Conservation (phyloP, 2,888 invertebrate species). For the Cerastis leucographa region DNA sequence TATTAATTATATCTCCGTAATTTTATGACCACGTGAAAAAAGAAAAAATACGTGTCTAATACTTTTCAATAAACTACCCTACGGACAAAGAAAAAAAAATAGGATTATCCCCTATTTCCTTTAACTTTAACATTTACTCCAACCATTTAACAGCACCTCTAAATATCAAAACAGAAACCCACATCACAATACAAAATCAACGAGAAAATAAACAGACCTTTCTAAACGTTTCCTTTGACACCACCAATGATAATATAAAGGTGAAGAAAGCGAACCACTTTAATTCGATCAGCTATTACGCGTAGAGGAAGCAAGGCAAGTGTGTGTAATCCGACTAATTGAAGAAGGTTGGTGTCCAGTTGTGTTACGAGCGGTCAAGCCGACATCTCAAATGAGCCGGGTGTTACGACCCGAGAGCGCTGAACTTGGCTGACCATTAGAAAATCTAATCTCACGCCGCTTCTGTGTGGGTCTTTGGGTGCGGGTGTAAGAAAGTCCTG, state of each 20-base stretch:
- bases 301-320: conserved; percentile 62
- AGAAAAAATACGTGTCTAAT: too few species aligned
- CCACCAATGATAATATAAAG: conserved; percentile 63
- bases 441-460: conserved; percentile 78
- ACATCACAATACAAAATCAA: conserved; percentile 39
- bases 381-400: conserved; percentile 53
- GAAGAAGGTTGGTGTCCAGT: conserved; percentile 28
- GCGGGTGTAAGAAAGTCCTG: conserved; percentile 60
- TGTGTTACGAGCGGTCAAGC: conserved; percentile 31
- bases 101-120: too few species aligned
- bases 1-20: too few species aligned
- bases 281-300: conserved; percentile 68
- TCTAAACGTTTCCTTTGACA: conserved; percentile 62
- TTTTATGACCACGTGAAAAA: too few species aligned
- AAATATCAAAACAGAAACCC: conserved; percentile 14
- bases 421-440: conserved; percentile 79
- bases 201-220: conserved; percentile 55
- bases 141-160: background rate
- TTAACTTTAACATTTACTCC: background rate
- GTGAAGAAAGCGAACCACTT: conserved; percentile 66
- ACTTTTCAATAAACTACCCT: too few species aligned
- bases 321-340: conserved; percentile 50
- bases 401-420: conserved; percentile 74
- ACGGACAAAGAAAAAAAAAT: too few species aligned
- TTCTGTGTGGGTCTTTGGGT: conserved; percentile 74